phyloP scores from a whole-genome alignment of 1,140 invertebrate species.

The Drepana arcuata region DNA sequence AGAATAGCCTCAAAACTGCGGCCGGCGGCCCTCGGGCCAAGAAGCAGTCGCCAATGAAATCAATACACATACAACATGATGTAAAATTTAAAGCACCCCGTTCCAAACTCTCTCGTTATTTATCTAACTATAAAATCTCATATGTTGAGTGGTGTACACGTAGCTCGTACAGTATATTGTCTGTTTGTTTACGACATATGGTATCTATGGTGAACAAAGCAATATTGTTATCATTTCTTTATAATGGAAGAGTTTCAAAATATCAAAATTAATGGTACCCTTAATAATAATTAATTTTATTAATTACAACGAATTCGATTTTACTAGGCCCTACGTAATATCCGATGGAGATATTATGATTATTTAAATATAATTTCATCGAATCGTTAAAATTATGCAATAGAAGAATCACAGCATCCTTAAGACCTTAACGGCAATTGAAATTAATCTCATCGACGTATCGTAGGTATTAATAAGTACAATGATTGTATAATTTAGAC shows the following conservation, averaged over 20 bases:
- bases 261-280: constrained; percentile 49
- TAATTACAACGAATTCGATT: constrained; percentile 64
- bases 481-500: constrained; percentile 70
- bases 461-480: constrained; percentile 54
- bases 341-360: constrained; percentile 60
- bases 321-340: constrained; percentile 62
- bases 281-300: constrained; percentile 44
- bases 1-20: too few relatives aligned
- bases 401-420: constrained; percentile 71
- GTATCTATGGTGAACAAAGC: constrained; percentile 42
- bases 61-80: constrained; percentile 60
- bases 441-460: constrained; percentile 66
- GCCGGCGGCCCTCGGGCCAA: too few relatives aligned
- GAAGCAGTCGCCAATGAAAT: constrained; percentile 60
- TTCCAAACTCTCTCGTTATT: constrained; percentile 66
- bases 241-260: constrained; percentile 63
- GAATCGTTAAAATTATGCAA: constrained; percentile 64
- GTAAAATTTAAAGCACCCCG: constrained; percentile 70
- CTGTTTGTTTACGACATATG: constrained; percentile 40
- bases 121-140: constrained; percentile 60
- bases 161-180: constrained; percentile 62
- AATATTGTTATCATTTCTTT: constrained; percentile 34
- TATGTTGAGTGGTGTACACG: constrained; percentile 50
- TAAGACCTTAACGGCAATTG: constrained; percentile 66
- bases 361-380: constrained; percentile 45